These are phyloP conservation scores for Caenorhabditis virilis DNA, from an alignment of 2,888 invertebrate genomes.

Conservation along the genomic window DNA sequence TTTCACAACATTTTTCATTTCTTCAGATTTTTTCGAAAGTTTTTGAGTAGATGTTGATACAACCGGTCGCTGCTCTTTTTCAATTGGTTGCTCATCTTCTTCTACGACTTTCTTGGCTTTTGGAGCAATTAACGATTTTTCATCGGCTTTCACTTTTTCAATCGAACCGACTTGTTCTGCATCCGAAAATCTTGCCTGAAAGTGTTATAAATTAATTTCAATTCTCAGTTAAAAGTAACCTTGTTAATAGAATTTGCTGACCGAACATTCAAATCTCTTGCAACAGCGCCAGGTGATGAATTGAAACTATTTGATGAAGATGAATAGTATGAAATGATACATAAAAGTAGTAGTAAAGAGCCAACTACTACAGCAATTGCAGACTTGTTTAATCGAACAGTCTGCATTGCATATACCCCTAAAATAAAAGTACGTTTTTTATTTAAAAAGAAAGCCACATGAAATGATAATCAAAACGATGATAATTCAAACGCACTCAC, in stretches of 20 bases:
- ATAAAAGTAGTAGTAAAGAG: slow-evolving; percentile 34
- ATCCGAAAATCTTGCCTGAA: background rate
- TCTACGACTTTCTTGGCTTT: background rate
- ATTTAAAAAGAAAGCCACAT: too few relatives aligned
- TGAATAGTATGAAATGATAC: slow-evolving; percentile 31
- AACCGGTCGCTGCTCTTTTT: slow-evolving; percentile 7
- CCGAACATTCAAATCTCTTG: background rate
- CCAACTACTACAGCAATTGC: slow-evolving; percentile 27
- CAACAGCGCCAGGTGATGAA: background rate
- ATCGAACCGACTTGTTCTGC: background rate
- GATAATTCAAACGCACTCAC: too few relatives aligned
- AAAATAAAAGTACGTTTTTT: too few relatives aligned
- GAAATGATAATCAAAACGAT: too few relatives aligned
- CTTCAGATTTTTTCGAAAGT: background rate
- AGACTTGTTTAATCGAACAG: slow-evolving; percentile 44
- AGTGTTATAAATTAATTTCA: background rate
- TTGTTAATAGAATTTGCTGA: background rate
- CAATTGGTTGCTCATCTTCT: slow-evolving; percentile 1
- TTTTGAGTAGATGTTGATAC: slow-evolving; percentile 5
- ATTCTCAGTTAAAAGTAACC: background rate
- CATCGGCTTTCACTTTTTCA: background rate
- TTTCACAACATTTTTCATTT: background rate
- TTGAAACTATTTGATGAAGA: background rate
- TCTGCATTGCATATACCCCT: slow-evolving; percentile 43
- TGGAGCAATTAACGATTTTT: too few relatives aligned